phyloP scores from a whole-genome alignment of 2,888 invertebrate species.

The Galerucella nymphaeae region DNA sequence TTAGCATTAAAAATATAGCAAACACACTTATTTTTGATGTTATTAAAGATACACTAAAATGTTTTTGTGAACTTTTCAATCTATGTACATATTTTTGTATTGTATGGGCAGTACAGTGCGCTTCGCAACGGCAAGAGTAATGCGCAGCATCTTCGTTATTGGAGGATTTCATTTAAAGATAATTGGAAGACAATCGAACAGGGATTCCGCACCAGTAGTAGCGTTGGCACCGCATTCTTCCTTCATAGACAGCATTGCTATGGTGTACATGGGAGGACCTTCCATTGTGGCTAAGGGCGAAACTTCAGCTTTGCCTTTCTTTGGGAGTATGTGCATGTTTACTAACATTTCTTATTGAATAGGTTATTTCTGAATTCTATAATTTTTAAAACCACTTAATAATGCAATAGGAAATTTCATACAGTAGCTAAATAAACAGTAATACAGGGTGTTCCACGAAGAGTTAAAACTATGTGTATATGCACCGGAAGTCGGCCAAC shows the following conservation, averaged over 20 bases:
- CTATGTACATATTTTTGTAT: conserved; percentile 22
- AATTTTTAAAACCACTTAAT: not conserved
- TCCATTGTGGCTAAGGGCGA: conserved; percentile 92
- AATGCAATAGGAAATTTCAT: not conserved
- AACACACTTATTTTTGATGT: too few species aligned
- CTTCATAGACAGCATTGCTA: conserved; percentile 89
- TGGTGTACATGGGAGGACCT: conserved; percentile 84
- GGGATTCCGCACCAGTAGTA: conserved; percentile 82
- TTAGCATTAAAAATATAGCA: too few species aligned
- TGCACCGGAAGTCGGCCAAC: too few species aligned
- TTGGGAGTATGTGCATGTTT: conserved; percentile 80
- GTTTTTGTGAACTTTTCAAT: not conserved
- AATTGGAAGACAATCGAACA: conserved; percentile 73
- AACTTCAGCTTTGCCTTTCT: conserved; percentile 82
- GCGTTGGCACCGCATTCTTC: conserved; percentile 92
- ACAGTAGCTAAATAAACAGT: too few species aligned
- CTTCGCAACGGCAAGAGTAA: conserved; percentile 68
- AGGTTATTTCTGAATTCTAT: not conserved
- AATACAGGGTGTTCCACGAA: too few species aligned
- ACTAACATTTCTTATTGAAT: conserved; percentile 30
- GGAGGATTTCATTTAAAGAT: conserved; percentile 87
- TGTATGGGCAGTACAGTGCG: conserved; percentile 63
- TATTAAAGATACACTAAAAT: too few species aligned
- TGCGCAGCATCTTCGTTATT: conserved; percentile 80
- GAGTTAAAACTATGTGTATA: too few species aligned